A percentile compares a stretch with the other conserved stretches of the same genome.
Conservation (phyloP, 2,113 vertebrate species). For the Accipiter virgatus region DNA sequence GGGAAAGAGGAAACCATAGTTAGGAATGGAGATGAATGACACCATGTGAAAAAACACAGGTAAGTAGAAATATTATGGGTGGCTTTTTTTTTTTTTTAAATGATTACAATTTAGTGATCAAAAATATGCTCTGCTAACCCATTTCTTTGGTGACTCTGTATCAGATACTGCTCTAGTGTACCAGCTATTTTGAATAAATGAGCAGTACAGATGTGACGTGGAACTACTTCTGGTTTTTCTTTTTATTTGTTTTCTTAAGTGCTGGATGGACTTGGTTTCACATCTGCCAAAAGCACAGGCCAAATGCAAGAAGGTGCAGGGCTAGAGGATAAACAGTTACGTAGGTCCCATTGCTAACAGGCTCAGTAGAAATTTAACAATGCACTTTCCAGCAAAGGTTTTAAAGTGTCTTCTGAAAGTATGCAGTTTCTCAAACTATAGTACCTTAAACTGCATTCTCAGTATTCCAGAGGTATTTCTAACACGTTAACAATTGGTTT, state of each 20-base stretch:
- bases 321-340: neutral
- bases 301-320: neutral
- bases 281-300: neutral
- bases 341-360: neutral
- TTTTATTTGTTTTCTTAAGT: neutral
- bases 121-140: neutral
- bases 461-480: constrained; percentile 27
- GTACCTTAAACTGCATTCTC: constrained; percentile 31
- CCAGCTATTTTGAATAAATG: neutral
- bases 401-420: neutral
- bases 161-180: neutral
- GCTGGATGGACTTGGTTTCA: neutral
- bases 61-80: neutral
- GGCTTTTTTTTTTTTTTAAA: no score
- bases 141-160: neutral
- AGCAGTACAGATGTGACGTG: neutral
- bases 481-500: neutral
- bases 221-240: neutral
- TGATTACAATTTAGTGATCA: no score
- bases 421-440: neutral
- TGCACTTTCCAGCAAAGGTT: neutral
- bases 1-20: neutral
- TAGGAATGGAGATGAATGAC: neutral
- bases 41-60: neutral
- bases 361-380: neutral